These are phyloP conservation scores for Drosophila arawakana DNA, from an alignment of 1,140 invertebrate genomes.

Conservation along the genomic window DNA sequence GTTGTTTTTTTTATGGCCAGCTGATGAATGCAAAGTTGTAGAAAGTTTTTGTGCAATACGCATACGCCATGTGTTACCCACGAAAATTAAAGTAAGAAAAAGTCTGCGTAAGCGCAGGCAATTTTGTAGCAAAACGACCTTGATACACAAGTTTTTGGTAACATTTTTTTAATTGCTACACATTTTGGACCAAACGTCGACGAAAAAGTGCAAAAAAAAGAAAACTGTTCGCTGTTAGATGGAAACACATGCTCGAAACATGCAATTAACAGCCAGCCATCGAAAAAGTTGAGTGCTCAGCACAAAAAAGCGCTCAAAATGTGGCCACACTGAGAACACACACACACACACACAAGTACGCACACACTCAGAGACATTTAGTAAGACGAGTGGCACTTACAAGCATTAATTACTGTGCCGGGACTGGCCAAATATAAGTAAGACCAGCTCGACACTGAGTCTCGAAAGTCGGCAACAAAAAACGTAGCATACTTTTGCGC, in stretches of 20 bases:
- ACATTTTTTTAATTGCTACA: conserved; percentile 61
- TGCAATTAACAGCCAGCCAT: conserved; percentile 68
- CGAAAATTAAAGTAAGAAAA: not conserved
- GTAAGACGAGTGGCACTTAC: conserved; percentile 58
- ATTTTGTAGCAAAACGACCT: conserved; percentile 21
- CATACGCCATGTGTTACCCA: conserved; percentile 71
- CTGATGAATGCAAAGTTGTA: conserved; percentile 71
- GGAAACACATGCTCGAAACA: conserved; percentile 64
- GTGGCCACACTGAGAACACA: conserved; percentile 49
- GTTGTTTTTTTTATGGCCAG: conserved; percentile 61
- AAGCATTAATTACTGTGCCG: conserved; percentile 75
- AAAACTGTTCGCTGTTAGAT: conserved; percentile 43
- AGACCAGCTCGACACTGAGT: conserved; percentile 24
- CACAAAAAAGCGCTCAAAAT: conserved; percentile 21
- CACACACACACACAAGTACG: conserved; percentile 27
- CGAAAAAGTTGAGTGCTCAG: conserved; percentile 37
- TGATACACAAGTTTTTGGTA: conserved; percentile 43
- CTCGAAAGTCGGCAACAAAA: conserved; percentile 7
- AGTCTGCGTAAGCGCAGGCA: not conserved
- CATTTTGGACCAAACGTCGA: not conserved
- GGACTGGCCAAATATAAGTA: conserved; percentile 57
- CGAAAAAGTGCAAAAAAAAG: not conserved
- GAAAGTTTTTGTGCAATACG: conserved; percentile 67
- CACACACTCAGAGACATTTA: conserved; percentile 9
- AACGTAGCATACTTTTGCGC: conserved; percentile 70